These are phyloP conservation scores for Macrophya annulata DNA, from an alignment of 2,888 invertebrate genomes.

Conservation along the genomic window DNA sequence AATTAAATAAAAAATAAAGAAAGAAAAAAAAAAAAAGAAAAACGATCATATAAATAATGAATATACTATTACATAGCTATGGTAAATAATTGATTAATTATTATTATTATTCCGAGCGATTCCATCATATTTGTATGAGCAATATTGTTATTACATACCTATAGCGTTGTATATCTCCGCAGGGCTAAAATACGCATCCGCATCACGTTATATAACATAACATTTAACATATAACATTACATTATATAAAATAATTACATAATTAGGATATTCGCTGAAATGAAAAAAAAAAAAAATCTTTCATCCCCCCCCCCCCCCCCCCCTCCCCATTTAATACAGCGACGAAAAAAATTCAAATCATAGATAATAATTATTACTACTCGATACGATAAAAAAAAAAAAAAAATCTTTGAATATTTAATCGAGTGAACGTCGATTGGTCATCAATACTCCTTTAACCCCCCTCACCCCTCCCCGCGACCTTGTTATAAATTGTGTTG, in stretches of 20 bases:
- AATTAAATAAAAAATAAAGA: constrained; percentile 24
- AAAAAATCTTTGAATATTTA: background rate
- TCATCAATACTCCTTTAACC: background rate
- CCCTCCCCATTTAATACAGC: background rate
- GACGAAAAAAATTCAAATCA: background rate
- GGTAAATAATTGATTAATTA: constrained; percentile 33
- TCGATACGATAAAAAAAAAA: background rate
- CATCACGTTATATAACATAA: constrained; percentile 20
- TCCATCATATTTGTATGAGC: constrained; percentile 67
- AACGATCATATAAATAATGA: constrained; percentile 25
- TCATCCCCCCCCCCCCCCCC: background rate
- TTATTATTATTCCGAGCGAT: constrained; percentile 53
- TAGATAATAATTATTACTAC: background rate
- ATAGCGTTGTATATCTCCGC: constrained; percentile 64
- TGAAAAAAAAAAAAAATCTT: too few relatives aligned
- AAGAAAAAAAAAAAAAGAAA: background rate
- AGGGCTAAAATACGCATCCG: constrained; percentile 55
- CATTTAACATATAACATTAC: constrained; percentile 10
- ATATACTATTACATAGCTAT: constrained; percentile 34
- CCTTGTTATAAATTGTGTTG: constrained; percentile 59
- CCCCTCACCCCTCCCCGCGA: background rate
- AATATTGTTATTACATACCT: constrained; percentile 65
- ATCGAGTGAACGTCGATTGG: background rate
- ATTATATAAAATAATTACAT: background rate
- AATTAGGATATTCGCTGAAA: constrained; percentile 20